Percentiles rank a stretch among this genome's conserved stretches.
Conservation (phyloP, 2,113 vertebrate genomes). For the Vidua macroura region DNA sequence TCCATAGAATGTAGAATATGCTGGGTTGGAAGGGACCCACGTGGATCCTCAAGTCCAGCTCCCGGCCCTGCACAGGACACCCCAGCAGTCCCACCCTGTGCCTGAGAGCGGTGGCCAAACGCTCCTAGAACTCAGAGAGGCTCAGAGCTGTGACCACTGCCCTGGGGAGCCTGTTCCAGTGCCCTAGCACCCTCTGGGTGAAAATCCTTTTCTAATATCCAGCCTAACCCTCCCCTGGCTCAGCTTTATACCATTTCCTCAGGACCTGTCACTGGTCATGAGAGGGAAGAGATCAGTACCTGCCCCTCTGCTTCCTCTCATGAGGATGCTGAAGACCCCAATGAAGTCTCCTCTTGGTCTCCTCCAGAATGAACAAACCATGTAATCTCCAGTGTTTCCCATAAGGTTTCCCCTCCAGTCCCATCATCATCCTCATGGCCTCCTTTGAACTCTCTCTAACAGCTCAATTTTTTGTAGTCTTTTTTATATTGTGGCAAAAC, state of each 20-base stretch:
- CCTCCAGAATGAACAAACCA: background rate
- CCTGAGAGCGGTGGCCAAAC: fast-evolving
- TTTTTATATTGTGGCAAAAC: background rate
- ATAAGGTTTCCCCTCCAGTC: background rate
- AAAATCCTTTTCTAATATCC: background rate
- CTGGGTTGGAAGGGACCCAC: background rate
- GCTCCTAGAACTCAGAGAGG: background rate
- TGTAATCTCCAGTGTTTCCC: background rate
- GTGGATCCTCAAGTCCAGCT: background rate
- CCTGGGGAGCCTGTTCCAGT: background rate
- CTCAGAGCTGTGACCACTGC: background rate
- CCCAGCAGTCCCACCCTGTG: too few relatives aligned
- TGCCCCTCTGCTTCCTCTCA: background rate
- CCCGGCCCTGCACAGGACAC: background rate
- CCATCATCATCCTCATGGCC: too few relatives aligned
- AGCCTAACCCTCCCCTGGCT: background rate
- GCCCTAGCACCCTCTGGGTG: fast-evolving
- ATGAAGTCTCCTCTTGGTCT: background rate
- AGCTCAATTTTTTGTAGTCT: background rate
- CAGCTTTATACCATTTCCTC: background rate
- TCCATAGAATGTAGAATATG: background rate
- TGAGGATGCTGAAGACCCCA: background rate
- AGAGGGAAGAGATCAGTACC: background rate
- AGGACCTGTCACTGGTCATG: too few relatives aligned
- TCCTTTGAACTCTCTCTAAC: background rate